A percentile compares a stretch with the other conserved stretches of the same genome.
phyloP scores from a whole-genome alignment of 1,140 invertebrate species.

The Halictus rubicundus region DNA sequence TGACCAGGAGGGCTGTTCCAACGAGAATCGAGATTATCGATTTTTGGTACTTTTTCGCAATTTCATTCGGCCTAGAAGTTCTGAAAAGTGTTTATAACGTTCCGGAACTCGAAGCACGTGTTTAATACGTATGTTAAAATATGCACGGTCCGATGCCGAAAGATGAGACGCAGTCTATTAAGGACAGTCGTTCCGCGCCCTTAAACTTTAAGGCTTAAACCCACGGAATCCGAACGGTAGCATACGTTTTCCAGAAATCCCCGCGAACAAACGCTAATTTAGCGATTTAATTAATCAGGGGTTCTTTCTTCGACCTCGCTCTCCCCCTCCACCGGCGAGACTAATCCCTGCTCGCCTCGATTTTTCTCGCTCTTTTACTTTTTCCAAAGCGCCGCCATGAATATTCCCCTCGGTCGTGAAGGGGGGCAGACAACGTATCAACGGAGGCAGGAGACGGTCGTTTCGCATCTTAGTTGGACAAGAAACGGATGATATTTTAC shows the following conservation, averaged over 20 bases:
- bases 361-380: not conserved
- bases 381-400: not conserved
- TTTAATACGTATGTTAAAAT: not conserved
- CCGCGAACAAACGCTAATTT: not conserved
- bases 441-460: not conserved
- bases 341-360: not conserved
- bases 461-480: not conserved
- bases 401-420: not conserved
- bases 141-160: not conserved
- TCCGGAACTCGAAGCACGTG: too few species aligned
- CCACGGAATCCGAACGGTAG: not conserved
- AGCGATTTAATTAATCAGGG: constrained; percentile 17
- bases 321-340: not conserved
- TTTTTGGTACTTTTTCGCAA: too few species aligned
- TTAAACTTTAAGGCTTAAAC: not conserved
- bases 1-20: too few species aligned
- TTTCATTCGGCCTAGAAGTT: too few species aligned
- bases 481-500: not conserved
- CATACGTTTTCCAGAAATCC: not conserved
- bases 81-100: too few species aligned
- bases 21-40: too few species aligned
- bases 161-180: constrained; percentile 20
- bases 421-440: not conserved
- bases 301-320: not conserved
- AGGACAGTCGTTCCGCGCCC: not conserved